A percentile compares a stretch with the other conserved stretches of the same genome.
Conservation (phyloP, 2,797 vertebrate species). For the Momotus momota region DNA sequence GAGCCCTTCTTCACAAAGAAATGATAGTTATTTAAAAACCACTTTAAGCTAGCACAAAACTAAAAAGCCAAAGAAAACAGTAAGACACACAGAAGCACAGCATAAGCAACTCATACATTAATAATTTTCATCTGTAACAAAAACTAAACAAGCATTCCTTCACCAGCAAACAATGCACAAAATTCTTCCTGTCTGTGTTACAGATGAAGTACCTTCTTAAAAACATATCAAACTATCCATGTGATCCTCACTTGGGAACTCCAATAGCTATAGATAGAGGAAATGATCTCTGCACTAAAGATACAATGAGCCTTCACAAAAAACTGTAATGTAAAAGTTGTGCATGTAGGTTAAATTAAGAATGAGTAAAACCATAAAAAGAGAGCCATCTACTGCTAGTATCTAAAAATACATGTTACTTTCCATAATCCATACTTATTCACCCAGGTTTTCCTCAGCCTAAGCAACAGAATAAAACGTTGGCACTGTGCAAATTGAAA, state of each 20-base stretch:
- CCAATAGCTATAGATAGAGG: neutral
- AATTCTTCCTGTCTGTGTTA: neutral
- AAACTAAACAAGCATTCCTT: neutral
- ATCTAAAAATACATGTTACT: neutral
- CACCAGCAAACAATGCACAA: neutral
- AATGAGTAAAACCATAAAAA: neutral
- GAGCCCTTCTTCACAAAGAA: neutral
- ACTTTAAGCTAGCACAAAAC: neutral
- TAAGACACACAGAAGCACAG: neutral
- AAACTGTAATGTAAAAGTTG: neutral
- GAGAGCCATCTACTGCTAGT: constrained; percentile 21
- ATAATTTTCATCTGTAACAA: neutral
- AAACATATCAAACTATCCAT: neutral
- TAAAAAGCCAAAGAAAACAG: neutral
- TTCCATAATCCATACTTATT: neutral
- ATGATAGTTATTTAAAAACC: neutral
- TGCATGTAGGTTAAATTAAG: neutral
- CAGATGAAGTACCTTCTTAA: neutral
- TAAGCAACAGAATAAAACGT: neutral
- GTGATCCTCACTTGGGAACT: neutral
- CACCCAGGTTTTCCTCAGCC: neutral
- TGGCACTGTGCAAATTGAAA: neutral
- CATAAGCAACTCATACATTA: neutral
- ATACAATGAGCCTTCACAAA: neutral
- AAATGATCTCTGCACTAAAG: neutral